Evolutionary conservation across 2,113 vertebrate genomes (phyloP).

Genomic region (Noctilio leporinus): DNA sequence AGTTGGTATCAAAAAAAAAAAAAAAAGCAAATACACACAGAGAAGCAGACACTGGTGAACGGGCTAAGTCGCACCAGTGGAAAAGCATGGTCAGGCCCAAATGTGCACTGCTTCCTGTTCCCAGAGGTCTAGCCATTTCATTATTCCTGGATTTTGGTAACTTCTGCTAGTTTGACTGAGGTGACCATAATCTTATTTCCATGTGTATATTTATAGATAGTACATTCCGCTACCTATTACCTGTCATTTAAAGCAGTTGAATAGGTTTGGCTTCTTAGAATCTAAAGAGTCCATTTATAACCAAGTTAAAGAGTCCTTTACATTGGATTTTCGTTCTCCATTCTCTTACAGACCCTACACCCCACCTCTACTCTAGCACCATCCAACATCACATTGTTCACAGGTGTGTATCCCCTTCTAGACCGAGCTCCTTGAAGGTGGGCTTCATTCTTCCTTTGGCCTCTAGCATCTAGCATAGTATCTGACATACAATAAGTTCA

Average conservation of each 20-base stretch:
- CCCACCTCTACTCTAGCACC: too few relatives aligned
- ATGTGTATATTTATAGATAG: not conserved
- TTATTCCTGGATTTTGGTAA: not conserved
- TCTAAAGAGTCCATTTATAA: not conserved
- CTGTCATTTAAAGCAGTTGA: not conserved
- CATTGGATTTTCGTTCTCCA: not conserved
- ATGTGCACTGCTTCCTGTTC: not conserved
- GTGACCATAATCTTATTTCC: not conserved
- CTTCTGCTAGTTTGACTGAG: not conserved
- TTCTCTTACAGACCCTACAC: not conserved
- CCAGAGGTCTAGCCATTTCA: not conserved
- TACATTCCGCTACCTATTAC: not conserved
- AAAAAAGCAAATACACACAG: not conserved
- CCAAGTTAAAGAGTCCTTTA: not conserved
- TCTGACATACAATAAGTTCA: not conserved
- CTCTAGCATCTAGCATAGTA: not conserved
- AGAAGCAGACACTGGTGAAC: not conserved
- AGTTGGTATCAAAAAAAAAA: not conserved
- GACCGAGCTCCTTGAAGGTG: not conserved
- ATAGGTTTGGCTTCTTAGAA: not conserved
- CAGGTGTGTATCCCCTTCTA: not conserved
- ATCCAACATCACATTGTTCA: not conserved
- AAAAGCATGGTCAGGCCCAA: not conserved
- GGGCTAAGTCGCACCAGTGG: too few relatives aligned
- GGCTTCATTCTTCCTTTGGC: not conserved